Base-by-base conservation (phyloP, 2,113 vertebrate genomes). In the Jacana jacana region DNA sequence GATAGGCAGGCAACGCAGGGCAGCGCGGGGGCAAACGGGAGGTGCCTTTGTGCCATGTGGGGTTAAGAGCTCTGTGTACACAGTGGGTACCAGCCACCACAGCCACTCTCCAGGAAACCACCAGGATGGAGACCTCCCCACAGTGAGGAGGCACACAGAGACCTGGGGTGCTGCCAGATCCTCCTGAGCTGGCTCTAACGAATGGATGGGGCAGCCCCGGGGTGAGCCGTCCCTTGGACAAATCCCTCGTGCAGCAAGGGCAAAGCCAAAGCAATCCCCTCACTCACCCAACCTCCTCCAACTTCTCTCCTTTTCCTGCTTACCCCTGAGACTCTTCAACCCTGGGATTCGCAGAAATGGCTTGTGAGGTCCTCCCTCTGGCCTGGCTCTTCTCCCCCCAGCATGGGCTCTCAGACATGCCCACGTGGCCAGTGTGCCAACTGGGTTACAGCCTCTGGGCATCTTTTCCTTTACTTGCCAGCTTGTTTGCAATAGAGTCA, bases 171-270 rank as follows among this genome's bases (percentile, higher is more conserved):
- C 39, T 65, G 83, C 84, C 55, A 51, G 46, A 22, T 48, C 25
- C 31, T 37, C 17, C 37, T 3, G 33, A 60, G 44, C 46, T 27
- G 55, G 30, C 18, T 18, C 16, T 63, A 8, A 51, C 0, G 0
- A 6, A 30, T 1, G 10, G 88, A 69, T 18, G 58, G 72, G 58
- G 37, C 70, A 89, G 61, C 81, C 42, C 0, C 0, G 0, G 61
- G 48, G 7, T 7, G n/a, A 54, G 28, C 39, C 39, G 82, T 37
- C 33, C 44, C n/a, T 17, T 2, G 37, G 30, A 20, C 27, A 30
- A 64, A 68, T 4, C 57, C 52, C 33, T 17, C 0, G 0, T 4
- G 54, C 49, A 6, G 64, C 0, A 2, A 86, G 48, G 66, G 8
- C 58, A 68, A 33, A 92, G 30, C 37, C 51, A 51, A 44, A 88